Conservation (phyloP, 2,888 invertebrate genomes). For the Limenitis camilla region DNA sequence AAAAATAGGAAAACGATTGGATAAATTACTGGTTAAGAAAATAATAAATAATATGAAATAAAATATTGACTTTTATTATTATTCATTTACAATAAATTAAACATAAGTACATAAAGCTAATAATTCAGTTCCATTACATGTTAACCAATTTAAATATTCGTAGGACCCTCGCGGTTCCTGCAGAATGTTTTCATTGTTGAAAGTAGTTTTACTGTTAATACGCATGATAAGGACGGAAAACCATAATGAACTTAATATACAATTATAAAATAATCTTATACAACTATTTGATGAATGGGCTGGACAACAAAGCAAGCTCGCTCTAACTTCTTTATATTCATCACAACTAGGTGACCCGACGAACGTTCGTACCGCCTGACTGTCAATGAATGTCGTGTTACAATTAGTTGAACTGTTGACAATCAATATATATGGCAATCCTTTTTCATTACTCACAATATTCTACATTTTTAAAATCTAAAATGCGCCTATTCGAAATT, state of each 20-base stretch:
- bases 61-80: constrained; percentile 30
- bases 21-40: constrained; percentile 74
- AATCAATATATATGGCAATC: too few species aligned
- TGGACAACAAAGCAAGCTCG: too few species aligned
- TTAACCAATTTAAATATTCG: neutral
- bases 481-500: too few species aligned
- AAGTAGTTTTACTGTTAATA: neutral
- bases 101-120: neutral
- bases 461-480: too few species aligned
- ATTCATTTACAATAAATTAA: neutral
- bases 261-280: neutral
- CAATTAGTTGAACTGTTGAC: too few species aligned
- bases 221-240: neutral
- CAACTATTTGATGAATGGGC: too few species aligned
- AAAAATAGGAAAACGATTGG: constrained; percentile 72
- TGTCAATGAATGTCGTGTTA: too few species aligned
- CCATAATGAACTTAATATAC: neutral
- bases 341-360: too few species aligned
- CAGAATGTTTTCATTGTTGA: neutral
- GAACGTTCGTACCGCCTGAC: too few species aligned
- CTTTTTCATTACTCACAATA: too few species aligned
- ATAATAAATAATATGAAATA: constrained; percentile 72
- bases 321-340: too few species aligned
- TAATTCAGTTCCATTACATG: neutral
- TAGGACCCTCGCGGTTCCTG: neutral